Conservation (phyloP, 2,797 vertebrate species). For the Eospalax fontanierii region DNA sequence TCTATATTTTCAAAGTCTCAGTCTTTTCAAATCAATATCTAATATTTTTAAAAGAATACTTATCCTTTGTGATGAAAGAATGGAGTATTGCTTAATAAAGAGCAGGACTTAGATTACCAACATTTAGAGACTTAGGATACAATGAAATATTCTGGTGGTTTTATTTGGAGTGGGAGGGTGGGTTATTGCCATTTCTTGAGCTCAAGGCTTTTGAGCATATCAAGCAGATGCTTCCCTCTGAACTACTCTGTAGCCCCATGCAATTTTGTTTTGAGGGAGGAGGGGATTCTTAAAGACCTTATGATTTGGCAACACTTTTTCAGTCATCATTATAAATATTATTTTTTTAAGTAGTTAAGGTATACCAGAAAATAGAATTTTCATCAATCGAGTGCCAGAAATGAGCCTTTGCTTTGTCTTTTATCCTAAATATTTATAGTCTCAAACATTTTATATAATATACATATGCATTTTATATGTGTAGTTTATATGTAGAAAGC, state of each 20-base stretch:
- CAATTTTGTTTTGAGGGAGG: conserved; percentile 27
- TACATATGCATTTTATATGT: not conserved
- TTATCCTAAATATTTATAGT: conserved; percentile 38
- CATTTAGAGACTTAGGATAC: conserved; percentile 49
- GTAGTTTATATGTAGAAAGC: not conserved
- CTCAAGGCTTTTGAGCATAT: no score
- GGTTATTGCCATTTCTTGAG: not conserved
- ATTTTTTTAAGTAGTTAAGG: conserved; percentile 44
- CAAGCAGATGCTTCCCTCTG: not conserved
- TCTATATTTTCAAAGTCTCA: conserved; percentile 41
- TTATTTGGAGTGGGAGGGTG: not conserved
- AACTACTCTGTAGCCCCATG: not conserved
- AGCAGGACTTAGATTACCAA: not conserved
- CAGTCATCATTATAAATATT: not conserved
- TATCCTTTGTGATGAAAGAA: not conserved
- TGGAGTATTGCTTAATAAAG: not conserved
- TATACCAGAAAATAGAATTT: conserved; percentile 54
- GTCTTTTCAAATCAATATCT: not conserved
- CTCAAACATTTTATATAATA: conserved; percentile 44
- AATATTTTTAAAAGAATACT: conserved; percentile 10
- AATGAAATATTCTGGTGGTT: conserved; percentile 6
- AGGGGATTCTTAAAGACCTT: not conserved
- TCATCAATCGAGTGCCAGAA: conserved; percentile 30
- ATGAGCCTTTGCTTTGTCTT: conserved; percentile 58
- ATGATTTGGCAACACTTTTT: conserved; percentile 34